Evolutionary conservation across 2,888 invertebrate species (phyloP), one percentile per base, ranked within the genome.

Genomic region (Schizotus pectinicornis): DNA sequence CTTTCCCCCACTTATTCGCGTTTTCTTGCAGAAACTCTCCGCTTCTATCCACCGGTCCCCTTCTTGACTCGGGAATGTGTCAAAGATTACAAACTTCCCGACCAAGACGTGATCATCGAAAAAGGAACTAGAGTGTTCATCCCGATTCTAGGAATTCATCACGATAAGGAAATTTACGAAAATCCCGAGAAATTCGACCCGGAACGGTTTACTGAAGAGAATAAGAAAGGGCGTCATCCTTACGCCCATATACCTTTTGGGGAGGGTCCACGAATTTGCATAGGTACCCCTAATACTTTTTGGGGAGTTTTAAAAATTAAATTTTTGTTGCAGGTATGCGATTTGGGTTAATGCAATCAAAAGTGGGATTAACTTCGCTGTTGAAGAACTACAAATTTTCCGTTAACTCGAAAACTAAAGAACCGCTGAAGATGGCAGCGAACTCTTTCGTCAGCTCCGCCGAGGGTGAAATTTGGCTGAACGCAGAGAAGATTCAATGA

Each of bases 271-370:
- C 32, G 61, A 13, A 42, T 37, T 43, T 61, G 58, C 35, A 61
- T 61, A 6, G 61, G 61, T 59, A 36, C 6, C 22, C 30, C 0
- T 7, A 1, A 12, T 39, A 33, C 5, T 9, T 3, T 34, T 45
- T 8, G 5, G 2, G 22, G 2, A 3, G 1, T 35, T 14, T 9
- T 35, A 14, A 6, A 33, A 13, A 6, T 6, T 42, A 31, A 13
- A 1, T 32, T 7, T 43, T 32, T 6, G 14, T 68, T 71, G 41
- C 37, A 74, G 76, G 76, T 36, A 46, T 67, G 22, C 65, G 75
- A 33, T 74, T 75, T 64, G 76, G 74, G 3, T 37, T 71, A 35
- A 66, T 76, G 67, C 74, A 75, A 61, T 61, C 70, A 0, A 75
- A 74, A 64, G 65, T 76, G 3, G 75, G 72, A 6, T 50, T 76